Percentiles rank a stretch among this genome's conserved stretches.
These are phyloP conservation scores for Eupristina koningsbergeri DNA, from an alignment of 1,140 invertebrate genomes.

Conservation along the genomic window DNA sequence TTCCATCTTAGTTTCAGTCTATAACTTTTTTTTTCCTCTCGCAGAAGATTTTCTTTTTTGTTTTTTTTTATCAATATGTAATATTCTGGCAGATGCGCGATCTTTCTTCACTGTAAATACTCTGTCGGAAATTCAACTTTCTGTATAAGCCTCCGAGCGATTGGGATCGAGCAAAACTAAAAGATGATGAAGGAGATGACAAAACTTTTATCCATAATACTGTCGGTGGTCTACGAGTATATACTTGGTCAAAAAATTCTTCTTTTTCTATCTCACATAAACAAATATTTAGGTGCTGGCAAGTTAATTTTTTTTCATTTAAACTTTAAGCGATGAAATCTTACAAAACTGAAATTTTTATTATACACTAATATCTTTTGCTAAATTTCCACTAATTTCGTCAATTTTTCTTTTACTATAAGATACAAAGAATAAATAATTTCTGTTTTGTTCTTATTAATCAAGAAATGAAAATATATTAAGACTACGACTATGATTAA, in stretches of 20 bases:
- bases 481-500: too few relatives aligned
- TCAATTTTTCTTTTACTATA: too few relatives aligned
- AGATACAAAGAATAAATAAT: too few relatives aligned
- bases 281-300: conserved; percentile 16
- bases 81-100: conserved; percentile 33
- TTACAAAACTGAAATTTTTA: neutral
- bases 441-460: too few relatives aligned
- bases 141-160: conserved; percentile 16
- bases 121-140: conserved; percentile 2
- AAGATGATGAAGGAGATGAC: conserved; percentile 38
- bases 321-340: neutral
- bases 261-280: neutral
- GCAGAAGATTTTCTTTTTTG: neutral
- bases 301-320: neutral
- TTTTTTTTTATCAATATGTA: conserved; percentile 4
- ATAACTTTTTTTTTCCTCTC: neutral
- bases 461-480: too few relatives aligned
- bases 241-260: neutral
- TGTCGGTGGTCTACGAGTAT: neutral
- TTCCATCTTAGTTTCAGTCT: neutral
- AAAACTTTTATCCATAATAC: conserved; percentile 40
- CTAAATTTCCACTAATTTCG: neutral
- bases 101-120: conserved; percentile 6
- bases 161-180: conserved; percentile 9
- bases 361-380: neutral